A percentile compares a stretch with the other conserved stretches of the same genome.
These are phyloP conservation scores for Buphagus erythrorhynchus DNA, from an alignment of 2,797 vertebrate genomes.

Conservation along the genomic window DNA sequence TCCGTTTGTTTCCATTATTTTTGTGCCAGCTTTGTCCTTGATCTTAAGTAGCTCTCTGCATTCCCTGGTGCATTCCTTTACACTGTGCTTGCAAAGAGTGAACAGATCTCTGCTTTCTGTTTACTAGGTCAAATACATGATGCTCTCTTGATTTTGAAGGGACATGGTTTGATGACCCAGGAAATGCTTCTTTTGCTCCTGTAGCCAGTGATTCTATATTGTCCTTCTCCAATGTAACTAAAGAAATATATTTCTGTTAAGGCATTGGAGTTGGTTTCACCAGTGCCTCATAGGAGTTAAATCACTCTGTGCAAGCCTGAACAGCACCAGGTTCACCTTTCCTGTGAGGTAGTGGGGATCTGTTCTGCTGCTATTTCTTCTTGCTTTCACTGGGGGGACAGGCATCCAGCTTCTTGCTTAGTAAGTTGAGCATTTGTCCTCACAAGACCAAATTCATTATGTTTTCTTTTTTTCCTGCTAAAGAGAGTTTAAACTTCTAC, in stretches of 20 bases:
- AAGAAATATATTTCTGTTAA: not conserved
- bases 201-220: not conserved
- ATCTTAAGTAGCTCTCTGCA: not conserved
- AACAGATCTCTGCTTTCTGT: not conserved
- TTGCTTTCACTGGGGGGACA: not conserved
- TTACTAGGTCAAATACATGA: not conserved
- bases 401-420: not conserved
- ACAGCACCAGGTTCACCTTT: not conserved
- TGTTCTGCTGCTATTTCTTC: not conserved
- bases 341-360: not conserved
- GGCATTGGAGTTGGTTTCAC: not conserved
- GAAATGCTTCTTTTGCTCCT: not conserved
- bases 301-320: not conserved
- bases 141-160: not conserved
- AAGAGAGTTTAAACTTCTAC: not conserved
- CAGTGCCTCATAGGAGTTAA: not conserved
- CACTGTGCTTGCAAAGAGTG: not conserved
- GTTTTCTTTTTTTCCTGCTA: not conserved
- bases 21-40: constrained; percentile 24
- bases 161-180: not conserved
- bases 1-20: not conserved
- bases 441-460: not conserved
- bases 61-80: not conserved
- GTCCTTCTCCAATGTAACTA: not conserved
- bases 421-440: not conserved